phyloP scores from a whole-genome alignment of 1,140 invertebrate genomes.

The Halyomorpha halys region DNA sequence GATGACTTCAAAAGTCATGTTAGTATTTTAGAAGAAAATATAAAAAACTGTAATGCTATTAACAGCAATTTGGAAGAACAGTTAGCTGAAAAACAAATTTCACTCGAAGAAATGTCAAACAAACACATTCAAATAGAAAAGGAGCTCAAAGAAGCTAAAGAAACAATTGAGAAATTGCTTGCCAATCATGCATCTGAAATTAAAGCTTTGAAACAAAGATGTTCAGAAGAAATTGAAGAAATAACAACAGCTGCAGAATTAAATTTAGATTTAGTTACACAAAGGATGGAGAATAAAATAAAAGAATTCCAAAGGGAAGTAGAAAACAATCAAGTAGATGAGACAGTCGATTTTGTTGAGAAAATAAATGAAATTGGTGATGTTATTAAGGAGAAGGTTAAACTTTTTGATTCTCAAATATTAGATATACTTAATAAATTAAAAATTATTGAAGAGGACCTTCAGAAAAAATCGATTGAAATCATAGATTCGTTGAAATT shows the following conservation, averaged over 20 bases:
- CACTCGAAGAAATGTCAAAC: slow-evolving; percentile 22
- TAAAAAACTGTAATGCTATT: slow-evolving; percentile 21
- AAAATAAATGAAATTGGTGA: slow-evolving; percentile 18
- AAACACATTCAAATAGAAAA: slow-evolving; percentile 7
- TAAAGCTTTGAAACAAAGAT: slow-evolving; percentile 4
- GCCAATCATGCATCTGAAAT: slow-evolving; percentile 21
- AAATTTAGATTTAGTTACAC: slow-evolving; percentile 5
- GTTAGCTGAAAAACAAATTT: slow-evolving; percentile 12
- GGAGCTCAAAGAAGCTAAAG: slow-evolving; percentile 22
- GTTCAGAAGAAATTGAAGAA: slow-evolving; percentile 15
- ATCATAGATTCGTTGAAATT: slow-evolving; percentile 12
- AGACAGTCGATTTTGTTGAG: neutral
- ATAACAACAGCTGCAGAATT: slow-evolving; percentile 14
- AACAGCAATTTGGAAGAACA: slow-evolving; percentile 22
- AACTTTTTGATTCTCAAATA: slow-evolving; percentile 8
- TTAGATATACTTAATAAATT: slow-evolving; percentile 9
- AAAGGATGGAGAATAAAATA: slow-evolving; percentile 19
- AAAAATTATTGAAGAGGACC: slow-evolving; percentile 20
- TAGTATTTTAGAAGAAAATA: slow-evolving; percentile 26
- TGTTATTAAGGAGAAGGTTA: slow-evolving; percentile 10
- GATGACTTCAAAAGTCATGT: slow-evolving; percentile 20
- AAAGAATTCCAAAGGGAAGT: slow-evolving; percentile 15
- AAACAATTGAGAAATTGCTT: slow-evolving; percentile 16
- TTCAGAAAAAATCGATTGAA: slow-evolving; percentile 18
- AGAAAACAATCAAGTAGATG: slow-evolving; percentile 7